Conservation (phyloP, 2,113 vertebrate species). For the Peucedramus taeniatus region DNA sequence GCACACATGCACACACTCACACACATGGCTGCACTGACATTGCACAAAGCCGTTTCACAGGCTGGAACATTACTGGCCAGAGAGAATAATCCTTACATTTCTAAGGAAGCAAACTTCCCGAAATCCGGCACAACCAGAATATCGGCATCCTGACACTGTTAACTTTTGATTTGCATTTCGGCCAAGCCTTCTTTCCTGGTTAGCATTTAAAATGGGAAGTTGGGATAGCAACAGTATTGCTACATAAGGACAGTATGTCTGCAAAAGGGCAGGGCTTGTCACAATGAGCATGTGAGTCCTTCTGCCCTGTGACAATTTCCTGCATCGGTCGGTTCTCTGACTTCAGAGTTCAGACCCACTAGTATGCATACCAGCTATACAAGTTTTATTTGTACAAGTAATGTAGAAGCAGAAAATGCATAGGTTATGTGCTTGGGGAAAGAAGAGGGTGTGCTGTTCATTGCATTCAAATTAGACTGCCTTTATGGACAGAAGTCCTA, state of each 20-base stretch:
- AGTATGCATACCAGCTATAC: conserved; percentile 48
- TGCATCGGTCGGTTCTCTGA: not conserved
- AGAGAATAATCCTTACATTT: not conserved
- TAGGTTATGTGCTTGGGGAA: conserved; percentile 51
- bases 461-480: conserved; percentile 69
- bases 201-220: not conserved
- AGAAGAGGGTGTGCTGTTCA: conserved; percentile 44
- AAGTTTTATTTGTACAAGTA: conserved; percentile 67
- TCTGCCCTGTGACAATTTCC: not conserved
- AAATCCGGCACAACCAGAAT: not conserved
- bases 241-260: not conserved
- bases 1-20: fast-evolving
- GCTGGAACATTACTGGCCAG: not conserved
- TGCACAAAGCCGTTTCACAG: fast-evolving
- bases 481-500: conserved; percentile 67
- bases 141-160: not conserved
- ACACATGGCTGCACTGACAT: not conserved
- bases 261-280: not conserved
- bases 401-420: conserved; percentile 44
- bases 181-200: not conserved
- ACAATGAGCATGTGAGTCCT: not conserved
- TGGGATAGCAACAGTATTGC: not conserved
- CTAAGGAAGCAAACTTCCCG: not conserved
- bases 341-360: conserved; percentile 40
- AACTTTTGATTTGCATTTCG: not conserved